phyloP scores from a whole-genome alignment of 2,797 vertebrate genomes.

The Crocodylus rhombifer region DNA sequence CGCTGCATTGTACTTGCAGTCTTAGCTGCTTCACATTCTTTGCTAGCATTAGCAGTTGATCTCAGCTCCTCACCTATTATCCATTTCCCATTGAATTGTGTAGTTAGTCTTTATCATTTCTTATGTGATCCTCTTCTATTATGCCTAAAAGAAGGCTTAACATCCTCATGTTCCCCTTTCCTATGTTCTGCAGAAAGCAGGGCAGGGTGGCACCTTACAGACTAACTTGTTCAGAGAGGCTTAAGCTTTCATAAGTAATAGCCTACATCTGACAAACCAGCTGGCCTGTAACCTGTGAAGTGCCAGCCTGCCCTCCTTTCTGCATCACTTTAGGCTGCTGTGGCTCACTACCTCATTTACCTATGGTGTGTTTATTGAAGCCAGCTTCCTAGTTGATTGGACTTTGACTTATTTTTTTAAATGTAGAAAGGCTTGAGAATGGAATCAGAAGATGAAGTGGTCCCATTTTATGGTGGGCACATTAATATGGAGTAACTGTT shows the following conservation, averaged over 20 bases:
- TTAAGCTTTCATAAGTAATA: too few species aligned
- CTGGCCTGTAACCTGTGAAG: too few species aligned
- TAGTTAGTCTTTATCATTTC: neutral
- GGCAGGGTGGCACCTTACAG: too few species aligned
- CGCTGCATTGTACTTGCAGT: neutral
- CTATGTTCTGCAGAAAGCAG: neutral
- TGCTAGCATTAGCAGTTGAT: neutral
- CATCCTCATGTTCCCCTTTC: neutral
- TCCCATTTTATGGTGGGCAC: neutral
- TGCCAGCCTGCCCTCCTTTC: too few species aligned
- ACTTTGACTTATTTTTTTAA: neutral
- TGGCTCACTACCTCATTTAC: too few species aligned
- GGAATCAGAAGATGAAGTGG: neutral
- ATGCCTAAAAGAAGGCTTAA: neutral
- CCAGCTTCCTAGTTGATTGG: neutral
- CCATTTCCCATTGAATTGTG: neutral
- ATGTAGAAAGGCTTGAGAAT: neutral
- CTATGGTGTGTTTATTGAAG: too few species aligned
- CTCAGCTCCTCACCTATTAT: neutral
- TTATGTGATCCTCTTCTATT: neutral
- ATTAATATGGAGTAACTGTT: neutral
- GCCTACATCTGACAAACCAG: too few species aligned
- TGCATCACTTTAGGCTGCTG: too few species aligned
- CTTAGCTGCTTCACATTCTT: neutral
- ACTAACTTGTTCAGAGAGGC: too few species aligned